Percentiles rank a stretch among this genome's conserved stretches.
These are phyloP conservation scores for Acanthopleura granulata DNA, from an alignment of 2,888 invertebrate genomes.

Conservation along the genomic window DNA sequence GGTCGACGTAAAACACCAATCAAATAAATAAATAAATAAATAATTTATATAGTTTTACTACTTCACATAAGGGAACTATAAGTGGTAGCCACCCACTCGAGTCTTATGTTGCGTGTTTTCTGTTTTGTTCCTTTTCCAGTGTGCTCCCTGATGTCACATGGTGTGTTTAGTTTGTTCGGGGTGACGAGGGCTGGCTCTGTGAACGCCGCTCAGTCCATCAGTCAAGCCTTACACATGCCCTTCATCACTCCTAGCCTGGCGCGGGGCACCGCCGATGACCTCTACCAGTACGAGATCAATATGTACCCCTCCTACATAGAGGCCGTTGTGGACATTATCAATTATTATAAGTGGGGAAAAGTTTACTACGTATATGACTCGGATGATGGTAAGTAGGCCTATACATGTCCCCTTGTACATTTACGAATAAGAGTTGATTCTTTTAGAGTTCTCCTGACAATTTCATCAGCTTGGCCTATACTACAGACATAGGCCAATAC, in stretches of 20 bases:
- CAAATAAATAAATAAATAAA: too few species aligned
- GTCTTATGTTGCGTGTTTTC: too few species aligned
- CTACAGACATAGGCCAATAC: too few species aligned
- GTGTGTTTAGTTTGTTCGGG: conserved; percentile 57
- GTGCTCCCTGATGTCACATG: conserved; percentile 52
- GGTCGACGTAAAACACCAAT: too few species aligned
- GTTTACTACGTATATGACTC: conserved; percentile 93
- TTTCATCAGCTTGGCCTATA: too few species aligned
- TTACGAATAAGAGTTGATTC: not conserved
- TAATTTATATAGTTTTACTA: too few species aligned
- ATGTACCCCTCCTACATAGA: conserved; percentile 96
- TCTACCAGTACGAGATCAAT: conserved; percentile 59
- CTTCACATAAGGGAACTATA: too few species aligned
- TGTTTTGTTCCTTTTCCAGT: conserved; percentile 45
- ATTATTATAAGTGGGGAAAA: conserved; percentile 90
- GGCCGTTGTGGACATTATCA: conserved; percentile 94
- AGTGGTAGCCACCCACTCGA: too few species aligned
- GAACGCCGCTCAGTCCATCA: conserved; percentile 62
- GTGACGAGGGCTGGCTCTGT: conserved; percentile 52
- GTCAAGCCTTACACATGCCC: conserved; percentile 61
- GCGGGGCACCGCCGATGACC: conserved; percentile 40
- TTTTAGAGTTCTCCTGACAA: too few species aligned
- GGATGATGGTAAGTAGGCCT: conserved; percentile 80
- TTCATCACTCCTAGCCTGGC: conserved; percentile 58
- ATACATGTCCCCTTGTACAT: not conserved